These are phyloP conservation scores for Galaxias olidus DNA, from an alignment of 2,797 vertebrate species.

Conservation along the genomic window DNA sequence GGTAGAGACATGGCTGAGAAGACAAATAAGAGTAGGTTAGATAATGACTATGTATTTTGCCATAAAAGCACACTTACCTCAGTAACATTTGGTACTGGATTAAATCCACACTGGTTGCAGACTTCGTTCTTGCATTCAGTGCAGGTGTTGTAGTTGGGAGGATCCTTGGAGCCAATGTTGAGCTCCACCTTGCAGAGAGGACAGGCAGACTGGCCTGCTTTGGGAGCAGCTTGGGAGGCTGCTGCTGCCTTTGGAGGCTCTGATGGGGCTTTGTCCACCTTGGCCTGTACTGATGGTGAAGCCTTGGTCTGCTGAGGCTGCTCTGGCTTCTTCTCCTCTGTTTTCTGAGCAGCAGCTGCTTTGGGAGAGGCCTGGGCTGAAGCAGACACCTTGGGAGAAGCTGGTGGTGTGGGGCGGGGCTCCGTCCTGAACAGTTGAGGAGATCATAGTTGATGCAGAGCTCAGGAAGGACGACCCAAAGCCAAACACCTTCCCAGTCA, in stretches of 20 bases:
- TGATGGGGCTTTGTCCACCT: slow-evolving; percentile 40
- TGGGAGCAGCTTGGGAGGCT: slow-evolving; percentile 43
- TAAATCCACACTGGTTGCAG: slow-evolving; percentile 96
- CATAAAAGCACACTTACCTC: slow-evolving; percentile 61
- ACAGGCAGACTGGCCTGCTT: slow-evolving; percentile 63
- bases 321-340: slow-evolving; percentile 46
- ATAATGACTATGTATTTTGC: neutral
- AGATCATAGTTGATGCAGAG: slow-evolving; percentile 91
- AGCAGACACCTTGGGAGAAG: slow-evolving; percentile 68
- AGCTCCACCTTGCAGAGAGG: slow-evolving; percentile 88
- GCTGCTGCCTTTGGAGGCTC: slow-evolving; percentile 54
- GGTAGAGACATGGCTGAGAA: neutral
- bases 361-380: slow-evolving; percentile 60
- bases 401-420: slow-evolving; percentile 66
- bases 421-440: slow-evolving; percentile 81
- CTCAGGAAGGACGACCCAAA: slow-evolving; percentile 94
- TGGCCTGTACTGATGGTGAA: slow-evolving; percentile 30
- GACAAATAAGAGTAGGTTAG: neutral
- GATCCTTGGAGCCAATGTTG: slow-evolving; percentile 77
- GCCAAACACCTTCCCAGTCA: slow-evolving; percentile 92
- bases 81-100: slow-evolving; percentile 78
- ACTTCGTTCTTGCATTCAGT: slow-evolving; percentile 88
- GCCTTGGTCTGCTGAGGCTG: slow-evolving; percentile 43
- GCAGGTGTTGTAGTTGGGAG: slow-evolving; percentile 87
- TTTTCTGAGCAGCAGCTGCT: slow-evolving; percentile 36